Conservation (phyloP, 2,113 vertebrate species). For the Daubentonia madagascariensis region DNA sequence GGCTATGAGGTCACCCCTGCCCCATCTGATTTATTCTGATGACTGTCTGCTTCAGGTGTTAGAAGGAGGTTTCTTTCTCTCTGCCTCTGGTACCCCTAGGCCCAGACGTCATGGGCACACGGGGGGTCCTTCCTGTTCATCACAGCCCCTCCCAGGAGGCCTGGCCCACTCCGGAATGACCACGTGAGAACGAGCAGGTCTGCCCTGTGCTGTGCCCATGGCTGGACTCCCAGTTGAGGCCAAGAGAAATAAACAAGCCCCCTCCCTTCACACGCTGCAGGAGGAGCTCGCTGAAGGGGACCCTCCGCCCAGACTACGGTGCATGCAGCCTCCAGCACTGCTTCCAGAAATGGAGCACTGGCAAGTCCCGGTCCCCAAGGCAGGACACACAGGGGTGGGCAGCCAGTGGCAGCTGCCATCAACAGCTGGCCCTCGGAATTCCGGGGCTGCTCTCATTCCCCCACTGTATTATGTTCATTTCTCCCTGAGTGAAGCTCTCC, state of each 20-base stretch:
- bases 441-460: not conserved
- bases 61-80: not conserved
- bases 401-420: not conserved
- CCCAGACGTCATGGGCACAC: not conserved
- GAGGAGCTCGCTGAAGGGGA: not conserved
- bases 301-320: not conserved
- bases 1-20: not conserved
- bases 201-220: not conserved
- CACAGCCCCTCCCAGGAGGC: not conserved
- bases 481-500: not conserved
- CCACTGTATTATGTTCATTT: not conserved
- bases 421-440: not conserved
- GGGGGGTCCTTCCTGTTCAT: not conserved
- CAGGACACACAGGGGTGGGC: not conserved
- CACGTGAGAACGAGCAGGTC: not conserved
- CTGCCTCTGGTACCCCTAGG: not conserved
- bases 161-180: not conserved
- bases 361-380: rapidly evolving
- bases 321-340: not conserved
- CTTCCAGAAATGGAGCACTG: not conserved
- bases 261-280: not conserved
- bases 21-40: rapidly evolving
- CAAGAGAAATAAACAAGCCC: not conserved
- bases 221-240: not conserved
- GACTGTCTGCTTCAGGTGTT: not conserved